Evolutionary conservation across 2,113 vertebrate genomes (phyloP).

Genomic region (Pteruthius melanotis): DNA sequence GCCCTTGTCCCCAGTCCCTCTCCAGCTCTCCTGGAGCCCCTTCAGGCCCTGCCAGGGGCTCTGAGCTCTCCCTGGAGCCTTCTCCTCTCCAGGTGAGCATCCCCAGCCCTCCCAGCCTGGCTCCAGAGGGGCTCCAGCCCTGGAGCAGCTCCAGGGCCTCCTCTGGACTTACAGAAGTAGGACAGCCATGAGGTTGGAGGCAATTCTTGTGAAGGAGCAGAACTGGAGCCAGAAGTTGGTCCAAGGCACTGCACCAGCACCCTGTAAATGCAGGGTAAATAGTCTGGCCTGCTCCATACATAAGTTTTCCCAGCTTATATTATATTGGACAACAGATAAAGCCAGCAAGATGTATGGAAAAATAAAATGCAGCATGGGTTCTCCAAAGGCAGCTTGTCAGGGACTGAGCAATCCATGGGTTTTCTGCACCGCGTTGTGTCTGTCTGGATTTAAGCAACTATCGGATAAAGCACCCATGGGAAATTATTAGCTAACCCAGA

Average conservation of each 20-base stretch:
- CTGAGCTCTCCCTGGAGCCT: background rate
- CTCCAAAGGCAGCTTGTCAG: background rate
- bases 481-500: constrained; percentile 41
- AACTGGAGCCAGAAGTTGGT: background rate
- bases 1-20: background rate
- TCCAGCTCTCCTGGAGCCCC: background rate
- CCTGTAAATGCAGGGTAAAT: background rate
- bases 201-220: background rate
- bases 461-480: constrained; percentile 1
- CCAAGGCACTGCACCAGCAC: background rate
- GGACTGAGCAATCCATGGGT: background rate
- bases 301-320: background rate
- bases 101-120: background rate
- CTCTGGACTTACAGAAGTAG: background rate
- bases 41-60: background rate
- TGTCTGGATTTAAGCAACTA: background rate
- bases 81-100: background rate
- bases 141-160: background rate
- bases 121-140: background rate
- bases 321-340: background rate
- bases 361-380: background rate
- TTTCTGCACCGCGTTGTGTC: background rate
- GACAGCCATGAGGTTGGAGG: background rate
- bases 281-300: background rate
- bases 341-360: background rate